Evolutionary conservation across 2,113 vertebrate genomes (phyloP).

Genomic region (Ochotona curzoniae): DNA sequence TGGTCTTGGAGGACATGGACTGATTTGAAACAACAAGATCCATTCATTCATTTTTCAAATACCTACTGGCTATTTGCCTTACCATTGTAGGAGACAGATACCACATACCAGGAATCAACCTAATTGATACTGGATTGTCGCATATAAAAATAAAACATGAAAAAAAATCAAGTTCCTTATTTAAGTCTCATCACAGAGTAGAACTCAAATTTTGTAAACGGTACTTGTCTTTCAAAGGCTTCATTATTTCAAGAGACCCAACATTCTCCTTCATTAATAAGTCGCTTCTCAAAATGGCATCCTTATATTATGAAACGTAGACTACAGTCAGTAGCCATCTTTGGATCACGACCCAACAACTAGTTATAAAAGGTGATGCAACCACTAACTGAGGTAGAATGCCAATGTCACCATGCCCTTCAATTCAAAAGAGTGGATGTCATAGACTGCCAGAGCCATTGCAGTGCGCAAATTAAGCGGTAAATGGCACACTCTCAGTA

Average conservation of each 20-base stretch:
- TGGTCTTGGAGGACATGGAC: not conserved
- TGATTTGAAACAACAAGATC: not conserved
- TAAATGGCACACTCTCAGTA: slow-evolving; percentile 49
- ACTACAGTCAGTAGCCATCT: slow-evolving; percentile 18
- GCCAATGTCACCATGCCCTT: slow-evolving; percentile 67
- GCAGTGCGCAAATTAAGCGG: slow-evolving; percentile 30
- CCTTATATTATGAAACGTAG: slow-evolving; percentile 66
- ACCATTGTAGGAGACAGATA: not conserved
- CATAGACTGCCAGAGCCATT: slow-evolving; percentile 45
- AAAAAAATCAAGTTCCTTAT: not conserved
- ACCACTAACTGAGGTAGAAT: slow-evolving; percentile 58
- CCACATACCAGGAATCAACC: not conserved
- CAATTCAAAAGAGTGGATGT: slow-evolving; percentile 59
- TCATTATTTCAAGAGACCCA: not conserved
- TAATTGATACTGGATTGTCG: not conserved
- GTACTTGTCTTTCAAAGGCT: not conserved
- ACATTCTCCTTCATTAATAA: slow-evolving; percentile 30
- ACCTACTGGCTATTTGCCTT: not conserved
- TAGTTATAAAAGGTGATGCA: slow-evolving; percentile 73
- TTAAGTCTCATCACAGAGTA: too few species aligned
- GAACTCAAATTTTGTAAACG: not conserved
- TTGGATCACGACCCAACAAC: slow-evolving; percentile 62
- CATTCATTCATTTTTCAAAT: not conserved
- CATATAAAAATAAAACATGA: not conserved
- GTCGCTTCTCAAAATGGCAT: slow-evolving; percentile 58